Base-by-base conservation (phyloP, 2,113 vertebrate genomes). In the Casuarius casuarius region DNA sequence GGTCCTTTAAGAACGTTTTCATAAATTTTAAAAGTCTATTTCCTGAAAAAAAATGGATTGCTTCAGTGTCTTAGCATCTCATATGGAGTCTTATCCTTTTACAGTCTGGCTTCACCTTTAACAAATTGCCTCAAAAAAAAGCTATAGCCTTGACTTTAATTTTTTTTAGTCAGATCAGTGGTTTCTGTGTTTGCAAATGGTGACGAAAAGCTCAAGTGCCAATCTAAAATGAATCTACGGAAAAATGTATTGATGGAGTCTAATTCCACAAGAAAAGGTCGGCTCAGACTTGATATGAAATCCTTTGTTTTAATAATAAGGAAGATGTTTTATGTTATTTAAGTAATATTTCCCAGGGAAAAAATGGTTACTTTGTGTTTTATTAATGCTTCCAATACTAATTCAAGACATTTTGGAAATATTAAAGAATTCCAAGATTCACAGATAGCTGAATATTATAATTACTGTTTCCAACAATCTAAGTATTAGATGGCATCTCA, bases 81-180 rank as follows among this genome's bases (percentile, higher is more conserved):
- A 17, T 31, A 38, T 28, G 25, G 18, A 42, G 10, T 61, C 52
- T 48, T 63, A 23, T 29, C 7, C 23, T 70, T 83, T 74, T 68
- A 62, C 56, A 31, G 11, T 29, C 38, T 52, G 29, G 20, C 35
- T 68, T 26, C 10, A 8, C 7, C 6, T 51, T 56, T 19, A 72
- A 44, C 29, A 77, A 54, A 20, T 8, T 35, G 10, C 14, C 31
- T 89, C 38, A 68, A 29, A 38, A 84, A 68, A 2, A 5, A 72
- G 2, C 44, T 49, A 26, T 21, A 48, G 9, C 17, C 10, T 76
- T 68, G 29, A 33, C 59, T 67, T 87, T 11, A 52, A 70, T 46
- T n/a, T n/a, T 70, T 73, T 31, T 0, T 2, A 42, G 20, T 10
- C 40, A 72, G 35, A 8, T 20, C 1, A 3, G 70, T 49, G 63